These are phyloP conservation scores for Sitta europaea DNA, from an alignment of 2,113 vertebrate genomes.

Conservation along the genomic window DNA sequence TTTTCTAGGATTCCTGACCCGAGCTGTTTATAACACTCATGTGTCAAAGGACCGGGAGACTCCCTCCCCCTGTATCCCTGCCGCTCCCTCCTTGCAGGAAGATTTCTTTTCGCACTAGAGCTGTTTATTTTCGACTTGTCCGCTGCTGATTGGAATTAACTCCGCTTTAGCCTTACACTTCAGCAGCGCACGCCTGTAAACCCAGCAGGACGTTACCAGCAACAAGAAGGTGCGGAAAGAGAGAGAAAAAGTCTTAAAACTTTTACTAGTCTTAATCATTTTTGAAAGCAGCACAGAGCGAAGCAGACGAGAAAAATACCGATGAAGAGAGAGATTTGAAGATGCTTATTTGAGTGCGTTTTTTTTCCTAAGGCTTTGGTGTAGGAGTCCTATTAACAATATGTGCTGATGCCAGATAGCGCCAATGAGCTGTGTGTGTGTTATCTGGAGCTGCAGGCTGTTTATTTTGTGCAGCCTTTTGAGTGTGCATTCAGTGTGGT, in stretches of 20 bases:
- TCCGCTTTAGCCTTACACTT: neutral
- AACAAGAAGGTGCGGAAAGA: neutral
- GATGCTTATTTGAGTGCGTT: neutral
- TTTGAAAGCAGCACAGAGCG: neutral
- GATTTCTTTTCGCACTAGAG: neutral
- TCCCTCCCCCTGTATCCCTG: neutral
- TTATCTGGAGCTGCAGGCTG: constrained; percentile 60
- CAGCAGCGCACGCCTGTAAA: neutral
- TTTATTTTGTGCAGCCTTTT: constrained; percentile 59
- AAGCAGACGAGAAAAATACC: constrained; percentile 4
- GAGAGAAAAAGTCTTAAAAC: neutral
- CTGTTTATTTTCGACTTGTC: constrained; percentile 11
- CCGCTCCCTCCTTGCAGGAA: neutral
- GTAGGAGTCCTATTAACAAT: constrained; percentile 40
- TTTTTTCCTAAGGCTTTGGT: constrained; percentile 37
- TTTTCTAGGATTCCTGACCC: neutral
- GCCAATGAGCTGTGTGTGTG: constrained; percentile 12
- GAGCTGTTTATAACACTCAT: constrained; percentile 4
- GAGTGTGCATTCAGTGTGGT: constrained; percentile 30
- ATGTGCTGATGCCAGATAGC: constrained; percentile 45
- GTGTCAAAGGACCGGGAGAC: constrained; percentile 2
- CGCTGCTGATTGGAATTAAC: neutral
- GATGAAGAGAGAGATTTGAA: constrained; percentile 34
- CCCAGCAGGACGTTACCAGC: neutral
- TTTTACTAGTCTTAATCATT: neutral